Evolutionary conservation across 2,113 vertebrate species (phyloP), one percentile per base, ranked within the genome.

Genomic region (Polyodon spathula): DNA sequence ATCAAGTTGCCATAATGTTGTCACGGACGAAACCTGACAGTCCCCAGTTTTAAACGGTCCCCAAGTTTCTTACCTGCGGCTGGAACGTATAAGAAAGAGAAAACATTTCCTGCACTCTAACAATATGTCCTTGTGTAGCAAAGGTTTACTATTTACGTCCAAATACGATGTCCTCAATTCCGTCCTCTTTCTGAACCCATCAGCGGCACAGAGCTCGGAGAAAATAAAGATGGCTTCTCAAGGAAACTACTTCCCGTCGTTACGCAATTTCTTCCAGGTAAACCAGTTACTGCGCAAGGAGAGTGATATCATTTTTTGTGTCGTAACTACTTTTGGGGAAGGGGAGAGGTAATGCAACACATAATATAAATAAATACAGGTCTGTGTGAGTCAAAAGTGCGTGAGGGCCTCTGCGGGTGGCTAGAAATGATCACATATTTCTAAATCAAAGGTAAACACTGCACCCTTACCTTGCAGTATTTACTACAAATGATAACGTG

Each of bases 51-150:
- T 27, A 27, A 27, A 27, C 27, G 27, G 54, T 54, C 8, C n/a
- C n/a, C 4, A 40, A 12, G 27, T 27, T 27, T 62, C 77, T 74
- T 76, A 86, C 83, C 81, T 83, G 83, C 2, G 77, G 75, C 59
- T 85, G 81, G 66, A 81, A 73, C 42, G 80, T 75, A 16, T 74
- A 70, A 58, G 81, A 66, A 11, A 85, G 63, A 1, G 81, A 84
- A 71, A 85, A 83, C 83, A 86, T 85, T 43, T 38, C 57, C 10
- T 4, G 14, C 6, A 16, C 8, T 3, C 12, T 46, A 58, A 65
- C 10, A 16, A 50, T 48, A n/a, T 48, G 27, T 50, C 6, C 42
- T 58, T 66, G 54, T 59, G 61, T 52, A 58, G 37, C 61, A 70
- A 67, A 50, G 5, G 37, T 1, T 27, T 6, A 62, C 14, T 17